Evolutionary conservation across 2,113 vertebrate species (phyloP).

Genomic region (Pterocles orientalis): DNA sequence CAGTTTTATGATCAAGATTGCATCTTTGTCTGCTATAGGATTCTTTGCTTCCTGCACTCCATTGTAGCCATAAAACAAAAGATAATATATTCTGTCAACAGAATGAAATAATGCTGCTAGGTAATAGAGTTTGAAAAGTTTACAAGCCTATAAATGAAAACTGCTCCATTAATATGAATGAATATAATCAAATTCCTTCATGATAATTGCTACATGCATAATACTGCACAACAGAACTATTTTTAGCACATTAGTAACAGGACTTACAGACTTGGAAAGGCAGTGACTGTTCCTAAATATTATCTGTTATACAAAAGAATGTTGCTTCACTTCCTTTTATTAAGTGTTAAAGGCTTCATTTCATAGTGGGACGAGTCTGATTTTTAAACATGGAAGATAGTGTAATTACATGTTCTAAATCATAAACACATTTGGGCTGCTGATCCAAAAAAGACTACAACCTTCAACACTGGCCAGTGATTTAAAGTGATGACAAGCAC

Average conservation of each 20-base stretch:
- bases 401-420: neutral
- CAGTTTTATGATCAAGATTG: slow-evolving; percentile 21
- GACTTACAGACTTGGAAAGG: slow-evolving; percentile 56
- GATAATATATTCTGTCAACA: slow-evolving; percentile 68
- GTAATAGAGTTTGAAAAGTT: slow-evolving; percentile 77
- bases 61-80: slow-evolving; percentile 58
- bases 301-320: slow-evolving; percentile 16
- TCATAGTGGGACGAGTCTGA: neutral
- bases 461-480: neutral
- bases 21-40: slow-evolving; percentile 1
- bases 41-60: slow-evolving; percentile 37
- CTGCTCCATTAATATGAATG: slow-evolving; percentile 64
- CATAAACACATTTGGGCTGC: neutral
- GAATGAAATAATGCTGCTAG: slow-evolving; percentile 63
- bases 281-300: slow-evolving; percentile 15
- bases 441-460: neutral
- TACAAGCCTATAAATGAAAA: slow-evolving; percentile 76
- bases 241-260: slow-evolving; percentile 60
- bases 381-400: neutral
- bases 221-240: slow-evolving; percentile 52
- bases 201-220: slow-evolving; percentile 69
- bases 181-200: slow-evolving; percentile 67
- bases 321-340: slow-evolving; percentile 19
- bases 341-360: neutral
- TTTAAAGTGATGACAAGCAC: neutral